Evolutionary conservation across 2,113 vertebrate species (phyloP).

Genomic region (Corythaixoides concolor): DNA sequence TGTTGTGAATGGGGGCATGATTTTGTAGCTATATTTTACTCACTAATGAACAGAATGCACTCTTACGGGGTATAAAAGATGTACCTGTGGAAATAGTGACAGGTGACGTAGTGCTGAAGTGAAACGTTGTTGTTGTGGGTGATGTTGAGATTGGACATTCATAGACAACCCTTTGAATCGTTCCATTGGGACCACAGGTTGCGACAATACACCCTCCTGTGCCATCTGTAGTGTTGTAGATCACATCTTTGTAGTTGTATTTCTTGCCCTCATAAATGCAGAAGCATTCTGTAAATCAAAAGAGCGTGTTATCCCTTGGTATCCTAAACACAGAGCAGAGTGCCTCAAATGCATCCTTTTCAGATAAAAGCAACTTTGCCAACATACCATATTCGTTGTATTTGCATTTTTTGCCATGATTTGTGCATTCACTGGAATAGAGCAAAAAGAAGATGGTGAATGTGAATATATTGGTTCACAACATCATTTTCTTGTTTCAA

Average conservation of each 20-base stretch:
- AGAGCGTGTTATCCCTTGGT: not conserved
- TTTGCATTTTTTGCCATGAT: slow-evolving; percentile 46
- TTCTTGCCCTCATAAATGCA: slow-evolving; percentile 77
- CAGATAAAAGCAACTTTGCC: not conserved
- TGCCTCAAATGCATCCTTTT: not conserved
- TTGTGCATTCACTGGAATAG: slow-evolving; percentile 57
- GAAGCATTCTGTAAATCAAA: slow-evolving; percentile 76
- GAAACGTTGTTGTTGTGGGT: slow-evolving; percentile 49
- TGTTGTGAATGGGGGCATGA: not conserved
- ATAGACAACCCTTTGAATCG: slow-evolving; percentile 56
- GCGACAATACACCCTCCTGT: slow-evolving; percentile 83
- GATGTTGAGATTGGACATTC: slow-evolving; percentile 48
- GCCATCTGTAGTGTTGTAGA: slow-evolving; percentile 89
- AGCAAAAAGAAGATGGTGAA: not conserved
- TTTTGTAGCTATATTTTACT: not conserved
- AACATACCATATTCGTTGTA: slow-evolving; percentile 65
- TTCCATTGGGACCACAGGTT: slow-evolving; percentile 78
- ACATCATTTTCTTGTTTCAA: not conserved
- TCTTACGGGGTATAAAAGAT: not conserved
- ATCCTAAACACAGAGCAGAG: not conserved
- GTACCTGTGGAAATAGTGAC: slow-evolving; percentile 47
- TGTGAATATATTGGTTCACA: not conserved
- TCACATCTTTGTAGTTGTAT: slow-evolving; percentile 71
- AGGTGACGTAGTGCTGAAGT: slow-evolving; percentile 62
- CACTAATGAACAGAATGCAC: not conserved